Base-by-base conservation (phyloP, 1,140 invertebrate genomes). In the Meloidogyne floridensis region DNA sequence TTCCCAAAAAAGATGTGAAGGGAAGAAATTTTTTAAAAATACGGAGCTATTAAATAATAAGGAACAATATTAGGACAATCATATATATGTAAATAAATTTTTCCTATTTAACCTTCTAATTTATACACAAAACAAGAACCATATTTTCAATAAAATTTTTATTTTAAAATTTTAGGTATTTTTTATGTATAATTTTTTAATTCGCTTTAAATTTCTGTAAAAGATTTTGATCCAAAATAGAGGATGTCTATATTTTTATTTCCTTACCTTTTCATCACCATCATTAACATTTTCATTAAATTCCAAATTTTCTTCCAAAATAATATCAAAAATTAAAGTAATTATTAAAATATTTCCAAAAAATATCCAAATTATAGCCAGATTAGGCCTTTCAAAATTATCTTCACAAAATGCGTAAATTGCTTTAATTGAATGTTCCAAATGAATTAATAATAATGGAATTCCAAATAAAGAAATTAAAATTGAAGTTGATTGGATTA, bases 381-480 rank as follows among this genome's bases (percentile, higher is more conserved):
- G 9, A 53, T 47, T 71, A 20, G 54, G 77, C 9, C 8, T 51
- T 51, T 51, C n/a, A 47, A 79, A 79, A 71, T 79, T 79, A 53
- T 69, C 65, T 43, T 79, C 77, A 51, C 69, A 54, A 13, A 79
- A 32, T 11, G 77, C 77, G 42, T 15, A 65, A n/a, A 72, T 13
- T 51, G 77, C 20, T 72, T 79, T 79, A 51, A 79, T 72, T 54
- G 65, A 79, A 71, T 79, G 56, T 43, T 72, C 77, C 11, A 79
- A 32, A 51, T 79, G 65, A 71, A 79, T 79, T n/a, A 79, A 53
- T 43, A 72, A 54, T 51, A 79, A 20, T 43, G 77, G 77, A 20
- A 79, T 79, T 69, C 77, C 77, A 51, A 79, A 43, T 43, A 79
- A 72, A 43, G 47, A 32, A 42, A 79, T 71, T 32, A 71, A 13